Evolutionary conservation across 2,113 vertebrate genomes (phyloP).

Genomic region (Salminus brasiliensis): DNA sequence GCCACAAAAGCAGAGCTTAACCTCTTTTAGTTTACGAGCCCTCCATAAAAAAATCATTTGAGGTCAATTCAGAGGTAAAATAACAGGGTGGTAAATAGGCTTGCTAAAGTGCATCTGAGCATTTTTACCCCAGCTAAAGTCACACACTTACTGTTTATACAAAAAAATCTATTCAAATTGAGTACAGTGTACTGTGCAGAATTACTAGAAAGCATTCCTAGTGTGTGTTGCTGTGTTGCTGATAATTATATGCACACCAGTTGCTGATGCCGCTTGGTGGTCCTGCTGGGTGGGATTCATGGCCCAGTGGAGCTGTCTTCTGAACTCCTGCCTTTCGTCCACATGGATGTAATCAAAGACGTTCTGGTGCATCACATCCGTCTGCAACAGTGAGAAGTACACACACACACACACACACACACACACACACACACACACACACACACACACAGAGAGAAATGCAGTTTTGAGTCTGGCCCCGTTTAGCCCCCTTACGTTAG

Average conservation of each 20-base stretch:
- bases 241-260: slow-evolving; percentile 64
- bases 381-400: slow-evolving; percentile 67
- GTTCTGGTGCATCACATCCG: slow-evolving; percentile 89
- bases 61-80: too few relatives aligned
- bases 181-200: too few relatives aligned
- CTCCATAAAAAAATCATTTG: too few relatives aligned
- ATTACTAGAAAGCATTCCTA: too few relatives aligned
- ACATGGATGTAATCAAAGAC: slow-evolving; percentile 89
- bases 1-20: too few relatives aligned
- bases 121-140: too few relatives aligned
- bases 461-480: neutral
- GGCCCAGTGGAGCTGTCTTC: slow-evolving; percentile 87
- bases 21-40: too few relatives aligned
- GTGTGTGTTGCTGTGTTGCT: slow-evolving; percentile 1
- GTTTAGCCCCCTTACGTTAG: slow-evolving; percentile 28
- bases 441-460: slow-evolving; percentile 18
- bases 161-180: too few relatives aligned
- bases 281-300: slow-evolving; percentile 81
- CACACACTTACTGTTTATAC: too few relatives aligned
- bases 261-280: slow-evolving; percentile 53
- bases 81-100: too few relatives aligned
- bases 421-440: slow-evolving; percentile 26
- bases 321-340: slow-evolving; percentile 86
- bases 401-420: slow-evolving; percentile 29
- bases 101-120: too few relatives aligned